phyloP scores from a whole-genome alignment of 2,113 vertebrate species.

The Solenodon paradoxus region DNA sequence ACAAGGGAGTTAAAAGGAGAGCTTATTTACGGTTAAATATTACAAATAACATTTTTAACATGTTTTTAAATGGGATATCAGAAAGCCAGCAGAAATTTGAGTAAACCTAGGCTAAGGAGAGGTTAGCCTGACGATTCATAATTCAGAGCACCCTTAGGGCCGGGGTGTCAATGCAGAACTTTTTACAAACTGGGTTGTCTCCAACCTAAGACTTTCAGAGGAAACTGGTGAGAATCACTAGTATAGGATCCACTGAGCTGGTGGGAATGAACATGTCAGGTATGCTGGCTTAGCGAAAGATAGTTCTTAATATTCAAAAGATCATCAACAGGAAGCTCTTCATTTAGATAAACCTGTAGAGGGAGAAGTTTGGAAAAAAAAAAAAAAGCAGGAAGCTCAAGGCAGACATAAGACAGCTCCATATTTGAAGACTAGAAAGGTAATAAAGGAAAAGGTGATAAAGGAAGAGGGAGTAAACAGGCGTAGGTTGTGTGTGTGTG shows the following conservation, averaged over 20 bases:
- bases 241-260: not conserved
- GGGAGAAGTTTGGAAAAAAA: not conserved
- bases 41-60: not conserved
- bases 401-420: not conserved
- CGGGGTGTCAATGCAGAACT: not conserved
- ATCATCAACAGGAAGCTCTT: not conserved
- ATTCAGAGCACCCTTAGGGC: rapidly evolving
- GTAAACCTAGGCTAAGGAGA: not conserved
- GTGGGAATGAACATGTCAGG: not conserved
- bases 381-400: not conserved
- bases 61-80: not conserved
- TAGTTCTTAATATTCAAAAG: not conserved
- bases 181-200: not conserved
- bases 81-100: not conserved
- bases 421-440: not conserved
- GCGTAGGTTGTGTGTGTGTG: too few species aligned
- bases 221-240: not conserved
- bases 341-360: not conserved
- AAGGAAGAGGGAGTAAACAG: not conserved
- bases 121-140: not conserved
- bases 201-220: not conserved
- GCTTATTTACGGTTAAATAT: not conserved
- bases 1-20: not conserved
- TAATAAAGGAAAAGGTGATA: not conserved
- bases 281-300: not conserved